phyloP scores from a whole-genome alignment of 2,113 vertebrate genomes.

The Lepidothrix coronata region DNA sequence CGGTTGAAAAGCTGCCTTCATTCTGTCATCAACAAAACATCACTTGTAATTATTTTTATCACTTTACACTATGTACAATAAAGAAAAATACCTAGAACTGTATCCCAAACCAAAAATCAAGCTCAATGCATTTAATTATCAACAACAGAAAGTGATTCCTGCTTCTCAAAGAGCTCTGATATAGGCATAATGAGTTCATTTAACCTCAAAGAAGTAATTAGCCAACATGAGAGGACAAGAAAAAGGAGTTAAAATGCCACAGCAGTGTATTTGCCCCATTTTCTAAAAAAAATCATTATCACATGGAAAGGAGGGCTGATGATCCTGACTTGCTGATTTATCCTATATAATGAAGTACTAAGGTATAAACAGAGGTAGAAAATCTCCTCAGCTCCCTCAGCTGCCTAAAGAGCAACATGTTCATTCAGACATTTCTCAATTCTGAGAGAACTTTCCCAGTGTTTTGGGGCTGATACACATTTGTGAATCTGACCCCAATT shows the following conservation, averaged over 20 bases:
- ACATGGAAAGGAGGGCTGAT: not conserved
- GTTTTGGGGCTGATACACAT: not conserved
- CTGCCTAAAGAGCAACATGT: not conserved
- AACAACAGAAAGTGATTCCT: conserved; percentile 21
- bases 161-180: conserved; percentile 43
- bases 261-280: not conserved
- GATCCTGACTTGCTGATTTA: not conserved
- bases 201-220: conserved; percentile 60
- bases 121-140: conserved; percentile 21
- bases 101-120: conserved; percentile 39
- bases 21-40: not conserved
- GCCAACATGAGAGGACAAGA: not conserved
- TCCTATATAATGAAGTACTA: not conserved
- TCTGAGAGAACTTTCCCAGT: not conserved
- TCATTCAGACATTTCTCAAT: not conserved
- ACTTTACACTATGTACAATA: conserved; percentile 7
- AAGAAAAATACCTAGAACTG: conserved; percentile 14
- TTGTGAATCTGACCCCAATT: not conserved
- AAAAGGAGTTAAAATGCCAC: conserved; percentile 13
- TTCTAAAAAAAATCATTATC: not conserved
- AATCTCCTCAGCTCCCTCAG: not conserved
- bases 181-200: conserved; percentile 55
- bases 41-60: conserved; percentile 34
- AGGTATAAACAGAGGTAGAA: not conserved
- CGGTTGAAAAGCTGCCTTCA: conserved; percentile 11